Evolutionary conservation across 2,797 vertebrate species (phyloP).

Genomic region (Microctenopoma lineatum): DNA sequence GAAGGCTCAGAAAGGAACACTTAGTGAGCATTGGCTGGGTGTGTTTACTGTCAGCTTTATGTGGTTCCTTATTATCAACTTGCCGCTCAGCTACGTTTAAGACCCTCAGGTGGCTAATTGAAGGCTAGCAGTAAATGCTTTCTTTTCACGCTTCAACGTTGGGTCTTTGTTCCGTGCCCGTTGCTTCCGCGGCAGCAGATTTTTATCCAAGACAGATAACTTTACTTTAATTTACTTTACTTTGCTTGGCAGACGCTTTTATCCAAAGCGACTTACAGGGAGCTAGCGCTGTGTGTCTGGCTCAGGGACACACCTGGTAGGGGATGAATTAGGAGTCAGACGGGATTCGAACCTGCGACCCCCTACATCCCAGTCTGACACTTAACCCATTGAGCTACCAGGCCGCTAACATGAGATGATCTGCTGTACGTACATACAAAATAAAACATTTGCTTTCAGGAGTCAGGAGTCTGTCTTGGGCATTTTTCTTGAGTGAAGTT

Average conservation of each 20-base stretch:
- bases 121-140: constrained; percentile 62
- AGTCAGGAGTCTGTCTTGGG: constrained; percentile 38
- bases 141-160: constrained; percentile 37
- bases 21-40: constrained; percentile 56
- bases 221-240: neutral
- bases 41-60: constrained; percentile 76
- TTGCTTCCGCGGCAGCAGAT: constrained; percentile 9
- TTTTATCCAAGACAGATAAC: constrained; percentile 34
- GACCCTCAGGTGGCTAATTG: constrained; percentile 63
- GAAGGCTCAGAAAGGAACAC: constrained; percentile 54
- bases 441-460: constrained; percentile 17
- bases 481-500: constrained; percentile 37
- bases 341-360: too few species aligned
- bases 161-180: constrained; percentile 21
- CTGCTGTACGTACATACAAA: constrained; percentile 6
- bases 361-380: too few species aligned
- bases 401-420: neutral
- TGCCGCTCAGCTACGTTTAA: constrained; percentile 59
- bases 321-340: too few species aligned
- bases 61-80: constrained; percentile 78
- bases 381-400: too few species aligned
- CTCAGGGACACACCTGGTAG: too few species aligned
- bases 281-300: too few species aligned
- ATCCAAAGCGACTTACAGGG: too few species aligned
- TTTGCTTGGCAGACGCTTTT: too few species aligned